Percentiles rank a stretch among this genome's conserved stretches.
Evolutionary conservation across 2,113 vertebrate genomes (phyloP).

Genomic region (Salvator merianae): DNA sequence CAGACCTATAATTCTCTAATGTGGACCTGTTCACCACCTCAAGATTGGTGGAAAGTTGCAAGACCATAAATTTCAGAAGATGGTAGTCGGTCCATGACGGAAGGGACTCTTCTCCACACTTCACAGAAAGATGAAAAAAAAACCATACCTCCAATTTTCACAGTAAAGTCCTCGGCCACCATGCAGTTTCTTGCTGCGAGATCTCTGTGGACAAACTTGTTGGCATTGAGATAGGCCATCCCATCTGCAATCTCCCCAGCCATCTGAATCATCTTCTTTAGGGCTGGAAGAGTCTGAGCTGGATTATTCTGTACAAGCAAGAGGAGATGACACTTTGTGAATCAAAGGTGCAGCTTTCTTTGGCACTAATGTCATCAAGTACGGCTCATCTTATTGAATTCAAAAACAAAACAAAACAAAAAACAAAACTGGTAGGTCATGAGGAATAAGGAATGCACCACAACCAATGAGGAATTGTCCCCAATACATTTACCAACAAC

Average conservation of each 20-base stretch:
- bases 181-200: conserved; percentile 98
- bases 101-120: neutral
- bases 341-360: neutral
- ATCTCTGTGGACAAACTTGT: conserved; percentile 98
- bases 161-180: conserved; percentile 97
- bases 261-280: conserved; percentile 99
- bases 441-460: neutral
- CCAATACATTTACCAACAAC: too few relatives aligned
- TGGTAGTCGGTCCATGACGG: too few relatives aligned
- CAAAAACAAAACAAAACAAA: too few relatives aligned
- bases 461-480: too few relatives aligned
- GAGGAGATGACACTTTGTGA: neutral
- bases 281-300: conserved; percentile 84
- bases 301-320: conserved; percentile 79
- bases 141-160: conserved; percentile 93
- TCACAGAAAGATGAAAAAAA: too few relatives aligned
- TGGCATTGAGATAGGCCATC: conserved; percentile 98
- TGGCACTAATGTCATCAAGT: neutral
- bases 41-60: too few relatives aligned
- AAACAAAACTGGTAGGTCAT: too few relatives aligned
- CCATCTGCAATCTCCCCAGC: conserved; percentile 96
- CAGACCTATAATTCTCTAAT: too few relatives aligned
- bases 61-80: too few relatives aligned
- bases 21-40: too few relatives aligned
- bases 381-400: neutral